Conservation (phyloP, 2,797 vertebrate genomes). For the Monodelphis domestica region DNA sequence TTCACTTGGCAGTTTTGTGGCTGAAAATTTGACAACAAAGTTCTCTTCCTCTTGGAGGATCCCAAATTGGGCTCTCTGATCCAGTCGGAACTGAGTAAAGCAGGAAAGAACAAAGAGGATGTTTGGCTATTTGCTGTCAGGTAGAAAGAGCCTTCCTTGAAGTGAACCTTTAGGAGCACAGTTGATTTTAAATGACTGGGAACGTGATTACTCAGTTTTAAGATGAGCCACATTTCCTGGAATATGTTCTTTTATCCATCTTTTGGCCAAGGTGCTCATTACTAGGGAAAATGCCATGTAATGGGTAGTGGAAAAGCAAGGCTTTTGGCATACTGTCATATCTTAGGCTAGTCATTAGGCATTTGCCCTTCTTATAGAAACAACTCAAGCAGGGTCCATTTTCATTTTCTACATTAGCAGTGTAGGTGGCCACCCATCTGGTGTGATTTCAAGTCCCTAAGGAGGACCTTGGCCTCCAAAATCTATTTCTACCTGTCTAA, state of each 20-base stretch:
- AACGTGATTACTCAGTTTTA: not conserved
- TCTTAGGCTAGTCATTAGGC: too few relatives aligned
- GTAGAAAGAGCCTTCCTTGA: not conserved
- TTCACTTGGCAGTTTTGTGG: not conserved
- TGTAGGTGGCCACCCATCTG: too few relatives aligned
- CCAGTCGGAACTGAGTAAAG: accelerated
- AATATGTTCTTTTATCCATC: not conserved
- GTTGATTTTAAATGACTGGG: not conserved
- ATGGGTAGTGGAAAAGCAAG: not conserved
- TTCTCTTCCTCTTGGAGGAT: not conserved
- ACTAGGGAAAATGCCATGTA: not conserved
- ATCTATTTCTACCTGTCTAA: too few relatives aligned
- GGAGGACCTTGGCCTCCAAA: too few relatives aligned
- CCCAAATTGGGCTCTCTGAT: not conserved
- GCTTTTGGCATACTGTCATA: not conserved
- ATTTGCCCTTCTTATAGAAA: too few relatives aligned
- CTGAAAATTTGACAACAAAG: not conserved
- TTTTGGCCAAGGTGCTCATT: not conserved
- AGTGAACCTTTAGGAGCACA: not conserved
- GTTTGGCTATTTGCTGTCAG: not conserved
- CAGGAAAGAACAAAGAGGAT: not conserved
- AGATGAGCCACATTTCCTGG: not conserved
- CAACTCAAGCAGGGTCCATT: too few relatives aligned
- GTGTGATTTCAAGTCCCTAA: too few relatives aligned
- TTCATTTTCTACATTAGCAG: too few relatives aligned